Evolutionary conservation across 2,888 invertebrate species (phyloP).

Genomic region (Epistrophella euchroma): DNA sequence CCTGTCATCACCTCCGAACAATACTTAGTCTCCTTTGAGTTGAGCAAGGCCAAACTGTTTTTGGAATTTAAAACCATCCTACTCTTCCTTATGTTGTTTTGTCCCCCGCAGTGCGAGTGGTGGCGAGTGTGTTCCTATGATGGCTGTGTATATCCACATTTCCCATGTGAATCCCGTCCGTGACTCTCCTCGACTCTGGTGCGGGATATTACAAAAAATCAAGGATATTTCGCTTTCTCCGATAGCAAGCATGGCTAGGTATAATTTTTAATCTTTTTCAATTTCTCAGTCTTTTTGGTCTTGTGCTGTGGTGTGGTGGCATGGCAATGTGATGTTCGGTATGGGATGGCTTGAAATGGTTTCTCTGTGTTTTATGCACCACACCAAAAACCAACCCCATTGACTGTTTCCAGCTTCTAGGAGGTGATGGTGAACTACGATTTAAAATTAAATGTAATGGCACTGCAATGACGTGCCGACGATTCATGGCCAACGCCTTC

Average conservation of each 20-base stretch:
- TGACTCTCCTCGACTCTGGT: not conserved
- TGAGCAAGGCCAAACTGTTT: constrained; percentile 38
- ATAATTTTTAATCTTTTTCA: constrained; percentile 72
- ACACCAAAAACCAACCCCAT: not conserved
- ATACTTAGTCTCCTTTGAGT: constrained; percentile 8
- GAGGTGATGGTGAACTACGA: constrained; percentile 58
- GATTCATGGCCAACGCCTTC: constrained; percentile 60
- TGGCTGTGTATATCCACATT: constrained; percentile 9
- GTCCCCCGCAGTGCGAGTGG: not conserved
- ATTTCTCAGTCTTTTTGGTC: constrained; percentile 60
- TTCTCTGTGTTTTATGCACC: constrained; percentile 29
- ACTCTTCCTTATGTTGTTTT: not conserved
- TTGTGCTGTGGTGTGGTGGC: constrained; percentile 2
- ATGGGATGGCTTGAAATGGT: constrained; percentile 27
- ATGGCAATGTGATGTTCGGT: not conserved
- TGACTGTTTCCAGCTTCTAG: not conserved
- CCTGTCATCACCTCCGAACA: constrained; percentile 41
- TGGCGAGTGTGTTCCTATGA: constrained; percentile 2
- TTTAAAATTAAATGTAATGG: constrained; percentile 71
- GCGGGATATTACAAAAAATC: constrained; percentile 22
- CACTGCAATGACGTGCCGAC: constrained; percentile 73
- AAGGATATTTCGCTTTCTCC: constrained; percentile 30
- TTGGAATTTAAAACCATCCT: constrained; percentile 43
- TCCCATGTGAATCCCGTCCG: not conserved
- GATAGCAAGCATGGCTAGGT: constrained; percentile 11